Conservation (phyloP, 2,888 invertebrate genomes). For the Lagria hirta region DNA sequence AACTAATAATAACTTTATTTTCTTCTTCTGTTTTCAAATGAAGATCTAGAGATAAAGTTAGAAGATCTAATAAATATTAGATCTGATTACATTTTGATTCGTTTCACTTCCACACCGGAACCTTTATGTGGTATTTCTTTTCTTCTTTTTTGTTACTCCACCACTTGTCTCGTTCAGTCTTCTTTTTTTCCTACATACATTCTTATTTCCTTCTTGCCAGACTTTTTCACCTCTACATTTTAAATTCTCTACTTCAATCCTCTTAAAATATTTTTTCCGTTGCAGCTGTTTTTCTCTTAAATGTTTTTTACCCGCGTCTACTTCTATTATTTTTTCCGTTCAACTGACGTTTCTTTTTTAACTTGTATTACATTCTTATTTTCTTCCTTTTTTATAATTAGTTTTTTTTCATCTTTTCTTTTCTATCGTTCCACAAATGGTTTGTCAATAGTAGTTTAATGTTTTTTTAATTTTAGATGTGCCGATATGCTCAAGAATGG, state of each 20-base stretch:
- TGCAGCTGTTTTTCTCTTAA: neutral
- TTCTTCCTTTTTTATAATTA: neutral
- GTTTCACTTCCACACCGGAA: too few relatives aligned
- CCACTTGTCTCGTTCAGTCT: neutral
- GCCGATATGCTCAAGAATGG: slow-evolving; percentile 69
- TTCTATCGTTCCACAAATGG: neutral
- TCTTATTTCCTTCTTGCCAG: neutral
- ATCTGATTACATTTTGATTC: neutral
- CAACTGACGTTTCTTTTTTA: neutral
- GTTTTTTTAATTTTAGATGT: slow-evolving; percentile 54
- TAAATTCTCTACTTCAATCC: too few relatives aligned
- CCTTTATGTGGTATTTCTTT: neutral
- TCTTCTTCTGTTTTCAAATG: neutral
- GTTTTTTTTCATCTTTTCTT: too few relatives aligned
- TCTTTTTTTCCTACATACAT: too few relatives aligned
- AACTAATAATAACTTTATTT: neutral
- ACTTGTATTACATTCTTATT: neutral
- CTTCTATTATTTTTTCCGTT: too few relatives aligned
- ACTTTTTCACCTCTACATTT: too few relatives aligned
- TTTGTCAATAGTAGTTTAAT: neutral
- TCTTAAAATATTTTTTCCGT: neutral
- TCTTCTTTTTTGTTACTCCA: neutral
- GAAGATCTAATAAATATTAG: neutral
- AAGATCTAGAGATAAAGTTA: too few relatives aligned
- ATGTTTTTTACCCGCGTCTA: neutral